Percentiles rank a stretch among this genome's conserved stretches.
Evolutionary conservation across 2,888 invertebrate species (phyloP).

Genomic region (Trissoscelio sp.): DNA sequence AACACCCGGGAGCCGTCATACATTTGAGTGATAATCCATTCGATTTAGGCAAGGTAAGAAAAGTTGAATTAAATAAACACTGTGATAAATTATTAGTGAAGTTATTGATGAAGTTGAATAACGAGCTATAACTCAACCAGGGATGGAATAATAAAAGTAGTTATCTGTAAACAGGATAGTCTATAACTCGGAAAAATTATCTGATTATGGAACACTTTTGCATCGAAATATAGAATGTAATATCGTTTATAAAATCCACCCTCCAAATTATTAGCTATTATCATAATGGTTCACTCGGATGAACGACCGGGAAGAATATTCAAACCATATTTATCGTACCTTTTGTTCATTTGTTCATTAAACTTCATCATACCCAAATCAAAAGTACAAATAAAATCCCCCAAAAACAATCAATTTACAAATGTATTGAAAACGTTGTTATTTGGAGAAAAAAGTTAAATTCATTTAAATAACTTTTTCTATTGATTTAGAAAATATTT

Average conservation of each 20-base stretch:
- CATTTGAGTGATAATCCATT: slow-evolving; percentile 98
- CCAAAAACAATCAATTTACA: no score
- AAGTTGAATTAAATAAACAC: slow-evolving; percentile 32
- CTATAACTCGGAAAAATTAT: slow-evolving; percentile 36
- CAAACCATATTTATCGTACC: no score
- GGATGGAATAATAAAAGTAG: slow-evolving; percentile 10
- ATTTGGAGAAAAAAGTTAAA: no score
- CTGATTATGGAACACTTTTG: slow-evolving; percentile 31
- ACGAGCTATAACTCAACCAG: slow-evolving; percentile 25
- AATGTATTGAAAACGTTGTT: no score
- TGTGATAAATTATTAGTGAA: slow-evolving; percentile 29
- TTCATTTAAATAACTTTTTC: no score
- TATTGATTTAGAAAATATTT: no score
- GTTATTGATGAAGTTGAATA: slow-evolving; percentile 48
- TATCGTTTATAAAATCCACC: slow-evolving; percentile 41
- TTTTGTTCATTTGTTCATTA: no score
- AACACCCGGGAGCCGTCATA: no score
- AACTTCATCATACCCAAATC: no score
- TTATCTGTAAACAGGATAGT: slow-evolving; percentile 28
- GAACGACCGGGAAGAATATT: slow-evolving; percentile 9
- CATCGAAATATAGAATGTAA: no score
- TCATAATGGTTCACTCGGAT: slow-evolving; percentile 14
- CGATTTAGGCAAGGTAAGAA: slow-evolving; percentile 95
- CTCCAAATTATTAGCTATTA: slow-evolving; percentile 44
- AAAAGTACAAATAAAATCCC: no score